These are phyloP conservation scores for Nyctibius grandis DNA, from an alignment of 2,797 vertebrate genomes.

Conservation along the genomic window DNA sequence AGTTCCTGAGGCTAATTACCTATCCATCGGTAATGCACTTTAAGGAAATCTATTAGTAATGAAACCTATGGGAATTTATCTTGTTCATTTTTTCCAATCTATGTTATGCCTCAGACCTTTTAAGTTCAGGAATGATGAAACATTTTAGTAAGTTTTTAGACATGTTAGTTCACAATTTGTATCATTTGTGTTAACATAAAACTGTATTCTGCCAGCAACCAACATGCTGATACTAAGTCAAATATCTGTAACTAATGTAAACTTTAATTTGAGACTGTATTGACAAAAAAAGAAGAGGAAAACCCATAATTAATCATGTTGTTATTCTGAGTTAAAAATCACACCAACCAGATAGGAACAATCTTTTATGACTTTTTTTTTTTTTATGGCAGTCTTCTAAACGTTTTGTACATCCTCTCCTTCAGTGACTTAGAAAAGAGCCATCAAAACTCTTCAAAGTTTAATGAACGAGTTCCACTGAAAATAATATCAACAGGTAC, in stretches of 20 bases:
- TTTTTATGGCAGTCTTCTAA: background rate
- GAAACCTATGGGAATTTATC: background rate
- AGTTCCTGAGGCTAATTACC: background rate
- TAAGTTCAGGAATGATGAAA: background rate
- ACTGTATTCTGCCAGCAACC: background rate
- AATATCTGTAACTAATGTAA: background rate
- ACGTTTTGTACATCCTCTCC: background rate
- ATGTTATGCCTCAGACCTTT: background rate
- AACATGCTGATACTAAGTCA: background rate
- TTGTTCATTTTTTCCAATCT: background rate
- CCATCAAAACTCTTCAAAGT: background rate
- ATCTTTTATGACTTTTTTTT: background rate
- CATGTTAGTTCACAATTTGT: background rate
- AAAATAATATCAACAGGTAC: background rate
- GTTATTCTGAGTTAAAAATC: background rate
- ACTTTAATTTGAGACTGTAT: background rate
- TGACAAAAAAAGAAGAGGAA: background rate
- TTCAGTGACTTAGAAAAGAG: background rate
- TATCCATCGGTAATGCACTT: background rate
- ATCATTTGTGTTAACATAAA: background rate
- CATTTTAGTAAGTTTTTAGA: background rate
- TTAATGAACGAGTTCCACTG: background rate
- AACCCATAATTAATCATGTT: background rate
- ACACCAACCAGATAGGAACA: background rate
- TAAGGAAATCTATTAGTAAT: background rate